phyloP scores from a whole-genome alignment of 2,888 invertebrate species.

The Dione vanillae region DNA sequence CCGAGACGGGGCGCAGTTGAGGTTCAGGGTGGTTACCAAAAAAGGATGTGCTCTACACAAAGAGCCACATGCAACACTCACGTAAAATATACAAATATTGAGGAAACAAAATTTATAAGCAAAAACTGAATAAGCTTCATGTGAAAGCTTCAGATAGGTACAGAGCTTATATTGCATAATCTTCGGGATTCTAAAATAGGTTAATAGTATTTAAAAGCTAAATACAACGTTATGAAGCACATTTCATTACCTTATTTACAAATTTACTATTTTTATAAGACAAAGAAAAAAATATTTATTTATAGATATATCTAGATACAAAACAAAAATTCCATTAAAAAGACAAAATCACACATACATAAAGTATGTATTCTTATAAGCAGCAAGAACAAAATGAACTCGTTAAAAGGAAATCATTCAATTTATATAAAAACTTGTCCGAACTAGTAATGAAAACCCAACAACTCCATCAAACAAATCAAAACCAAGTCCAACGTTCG shows the following conservation, averaged over 20 bases:
- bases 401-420: too few species aligned
- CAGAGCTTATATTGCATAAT: slow-evolving; percentile 8
- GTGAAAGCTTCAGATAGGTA: slow-evolving; percentile 1
- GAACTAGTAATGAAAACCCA: not conserved
- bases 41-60: slow-evolving; percentile 1
- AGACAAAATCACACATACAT: too few species aligned
- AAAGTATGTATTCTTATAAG: too few species aligned
- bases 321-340: too few species aligned
- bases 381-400: too few species aligned
- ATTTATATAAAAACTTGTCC: too few species aligned
- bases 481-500: not conserved
- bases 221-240: too few species aligned
- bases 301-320: too few species aligned
- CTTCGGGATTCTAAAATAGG: slow-evolving; percentile 2
- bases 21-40: slow-evolving; percentile 5
- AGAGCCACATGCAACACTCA: not conserved
- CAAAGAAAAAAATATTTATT: too few species aligned
- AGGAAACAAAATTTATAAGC: slow-evolving; percentile 21
- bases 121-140: slow-evolving; percentile 4
- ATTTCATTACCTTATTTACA: too few species aligned
- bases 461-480: not conserved
- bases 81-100: slow-evolving; percentile 17
- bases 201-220: not conserved
- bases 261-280: too few species aligned
- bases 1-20: slow-evolving; percentile 10